These are phyloP conservation scores for Clavelina lepadiformis DNA, from an alignment of 23 tunicate genomes.

Conservation along the genomic window DNA sequence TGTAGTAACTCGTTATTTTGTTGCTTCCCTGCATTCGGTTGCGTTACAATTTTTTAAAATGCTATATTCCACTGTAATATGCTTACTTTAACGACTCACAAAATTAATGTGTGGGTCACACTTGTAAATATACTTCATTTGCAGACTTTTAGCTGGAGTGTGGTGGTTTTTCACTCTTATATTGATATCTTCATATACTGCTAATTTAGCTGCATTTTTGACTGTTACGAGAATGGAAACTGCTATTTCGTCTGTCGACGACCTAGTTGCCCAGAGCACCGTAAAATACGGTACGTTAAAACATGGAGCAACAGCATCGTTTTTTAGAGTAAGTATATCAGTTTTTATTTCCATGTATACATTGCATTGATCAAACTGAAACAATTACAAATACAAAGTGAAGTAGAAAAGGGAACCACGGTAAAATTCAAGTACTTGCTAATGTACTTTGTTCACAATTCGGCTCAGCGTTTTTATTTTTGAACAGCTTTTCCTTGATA, in stretches of 20 bases:
- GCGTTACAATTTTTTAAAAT: no score
- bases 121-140: neutral
- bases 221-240: conserved; percentile 74
- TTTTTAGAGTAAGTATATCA: conserved; percentile 26
- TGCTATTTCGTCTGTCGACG: conserved; percentile 41
- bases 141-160: conserved; percentile 53
- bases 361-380: neutral
- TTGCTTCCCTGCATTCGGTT: no score
- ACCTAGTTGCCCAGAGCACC: conserved; percentile 47
- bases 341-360: neutral
- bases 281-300: conserved; percentile 47
- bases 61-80: no score
- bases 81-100: no score
- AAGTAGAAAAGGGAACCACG: no score
- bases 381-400: no score
- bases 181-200: conserved; percentile 69
- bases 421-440: no score
- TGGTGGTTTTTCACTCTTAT: conserved; percentile 90
- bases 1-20: no score
- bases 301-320: conserved; percentile 36
- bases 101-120: no score
- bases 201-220: conserved; percentile 84
- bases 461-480: no score
- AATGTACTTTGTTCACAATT: no score
- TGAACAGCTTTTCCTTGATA: no score